Evolutionary conservation across 2,113 vertebrate species (phyloP).

Genomic region (Ondatra zibethicus): DNA sequence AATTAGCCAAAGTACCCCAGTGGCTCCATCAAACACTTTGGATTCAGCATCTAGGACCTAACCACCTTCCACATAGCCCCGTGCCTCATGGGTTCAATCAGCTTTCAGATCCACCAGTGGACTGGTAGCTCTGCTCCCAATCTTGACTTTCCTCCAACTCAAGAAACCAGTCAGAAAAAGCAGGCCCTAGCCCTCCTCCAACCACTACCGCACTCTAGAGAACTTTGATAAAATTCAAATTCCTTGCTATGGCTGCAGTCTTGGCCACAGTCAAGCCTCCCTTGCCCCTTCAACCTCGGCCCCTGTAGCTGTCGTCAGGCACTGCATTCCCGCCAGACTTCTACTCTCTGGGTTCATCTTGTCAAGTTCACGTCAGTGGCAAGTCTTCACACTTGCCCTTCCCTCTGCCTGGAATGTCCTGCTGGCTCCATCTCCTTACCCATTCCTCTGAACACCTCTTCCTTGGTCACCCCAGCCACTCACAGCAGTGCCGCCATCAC

Average conservation of each 20-base stretch:
- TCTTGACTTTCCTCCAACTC: neutral
- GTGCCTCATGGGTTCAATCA: neutral
- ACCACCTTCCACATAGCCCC: neutral
- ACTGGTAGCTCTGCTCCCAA: neutral
- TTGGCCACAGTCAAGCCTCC: neutral
- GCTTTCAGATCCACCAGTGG: neutral
- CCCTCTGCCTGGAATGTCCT: neutral
- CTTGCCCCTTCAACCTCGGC: neutral
- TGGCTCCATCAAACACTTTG: neutral
- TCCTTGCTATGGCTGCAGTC: neutral
- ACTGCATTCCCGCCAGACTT: neutral
- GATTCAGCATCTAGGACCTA: neutral
- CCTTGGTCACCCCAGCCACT: neutral
- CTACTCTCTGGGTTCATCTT: neutral
- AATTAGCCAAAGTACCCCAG: neutral
- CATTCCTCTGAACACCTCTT: neutral
- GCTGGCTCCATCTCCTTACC: neutral
- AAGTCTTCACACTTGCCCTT: neutral
- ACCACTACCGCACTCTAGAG: neutral
- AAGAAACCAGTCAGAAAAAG: neutral
- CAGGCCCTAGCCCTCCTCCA: neutral
- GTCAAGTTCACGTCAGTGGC: neutral
- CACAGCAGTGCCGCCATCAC: neutral
- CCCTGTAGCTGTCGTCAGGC: rapidly evolving
- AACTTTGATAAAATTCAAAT: neutral